Base-by-base conservation (phyloP, 2,113 vertebrate species). In the Chaenogobius annularis region DNA sequence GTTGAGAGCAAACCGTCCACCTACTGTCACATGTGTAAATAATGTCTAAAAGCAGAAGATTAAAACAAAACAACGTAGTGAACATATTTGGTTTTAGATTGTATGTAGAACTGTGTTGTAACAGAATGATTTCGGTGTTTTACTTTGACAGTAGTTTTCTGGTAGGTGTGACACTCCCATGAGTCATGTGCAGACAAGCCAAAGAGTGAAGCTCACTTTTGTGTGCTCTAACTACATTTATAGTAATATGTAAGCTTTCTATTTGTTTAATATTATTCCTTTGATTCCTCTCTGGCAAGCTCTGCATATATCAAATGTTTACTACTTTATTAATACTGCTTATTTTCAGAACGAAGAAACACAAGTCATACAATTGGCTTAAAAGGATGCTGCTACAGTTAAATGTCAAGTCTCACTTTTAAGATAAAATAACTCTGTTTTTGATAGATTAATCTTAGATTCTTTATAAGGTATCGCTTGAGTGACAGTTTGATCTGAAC, bases 211-310 rank as follows among this genome's bases (percentile, higher is more conserved):
- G 84, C 88, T 72, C 67, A 83, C 77, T 81, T 61, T 85, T 59
- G 26, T 64, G 67, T 79, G 81, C 83, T 84, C 26, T 31, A 31
- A 31, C 26, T 31, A 31, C 26, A 31, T 89, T 86, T 92, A 84
- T 88, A 88, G 87, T 89, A 84, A 82, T 87, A 79, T 82, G 76
- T 78, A 74, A 76, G 86, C 26, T 74, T 81, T 82, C 67, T 91
- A 86, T 93, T 92, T 92, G 81, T 73, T 61, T 70, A 80, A 88
- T 72, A 7, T 46, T 46, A 46, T 46, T 12, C 2, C 1, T 10
- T 84, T 76, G 89, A 88, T 94, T 94, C 92, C 81, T 90, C 55
- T 68, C 73, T 83, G 83, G 88, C 92, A 89, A 88, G 70, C 72
- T 80, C 47, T 56, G 63, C 37, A 9, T 3, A 46, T 46, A 11